These are phyloP conservation scores for Myotis daubentonii DNA, from an alignment of 2,797 vertebrate genomes.

Conservation along the genomic window DNA sequence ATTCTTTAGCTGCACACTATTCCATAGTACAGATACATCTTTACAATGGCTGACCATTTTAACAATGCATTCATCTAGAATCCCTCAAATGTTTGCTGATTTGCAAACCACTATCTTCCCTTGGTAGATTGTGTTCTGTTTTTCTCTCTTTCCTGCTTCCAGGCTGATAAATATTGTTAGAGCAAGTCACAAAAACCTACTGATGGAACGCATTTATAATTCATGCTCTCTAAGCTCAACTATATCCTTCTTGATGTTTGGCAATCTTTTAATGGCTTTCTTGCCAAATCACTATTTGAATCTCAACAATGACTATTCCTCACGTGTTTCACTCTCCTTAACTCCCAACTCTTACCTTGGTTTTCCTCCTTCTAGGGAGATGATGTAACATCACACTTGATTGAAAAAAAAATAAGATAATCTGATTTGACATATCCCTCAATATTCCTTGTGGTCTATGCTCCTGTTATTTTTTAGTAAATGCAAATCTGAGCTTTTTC, in stretches of 20 bases:
- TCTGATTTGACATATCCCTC: neutral
- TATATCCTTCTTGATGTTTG: neutral
- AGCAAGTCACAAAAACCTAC: neutral
- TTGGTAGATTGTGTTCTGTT: neutral
- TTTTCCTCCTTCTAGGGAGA: slow-evolving; percentile 39
- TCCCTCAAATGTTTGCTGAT: neutral
- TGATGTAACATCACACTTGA: slow-evolving; percentile 5
- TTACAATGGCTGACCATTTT: neutral
- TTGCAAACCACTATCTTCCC: neutral
- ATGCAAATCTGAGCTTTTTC: neutral
- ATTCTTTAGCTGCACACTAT: neutral
- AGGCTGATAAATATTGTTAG: neutral
- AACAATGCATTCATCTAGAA: neutral
- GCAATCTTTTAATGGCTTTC: neutral
- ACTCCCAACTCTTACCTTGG: neutral
- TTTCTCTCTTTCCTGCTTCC: neutral
- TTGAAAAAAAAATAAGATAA: neutral
- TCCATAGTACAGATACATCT: neutral
- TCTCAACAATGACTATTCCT: slow-evolving; percentile 3
- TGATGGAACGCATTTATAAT: slow-evolving; percentile 14
- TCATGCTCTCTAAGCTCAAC: neutral
- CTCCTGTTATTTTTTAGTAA: neutral
- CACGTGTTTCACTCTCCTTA: neutral
- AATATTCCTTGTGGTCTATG: slow-evolving; percentile 7
- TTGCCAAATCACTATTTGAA: neutral